phyloP scores from a whole-genome alignment of 2,113 vertebrate genomes.

The Dromaius novaehollandiae region DNA sequence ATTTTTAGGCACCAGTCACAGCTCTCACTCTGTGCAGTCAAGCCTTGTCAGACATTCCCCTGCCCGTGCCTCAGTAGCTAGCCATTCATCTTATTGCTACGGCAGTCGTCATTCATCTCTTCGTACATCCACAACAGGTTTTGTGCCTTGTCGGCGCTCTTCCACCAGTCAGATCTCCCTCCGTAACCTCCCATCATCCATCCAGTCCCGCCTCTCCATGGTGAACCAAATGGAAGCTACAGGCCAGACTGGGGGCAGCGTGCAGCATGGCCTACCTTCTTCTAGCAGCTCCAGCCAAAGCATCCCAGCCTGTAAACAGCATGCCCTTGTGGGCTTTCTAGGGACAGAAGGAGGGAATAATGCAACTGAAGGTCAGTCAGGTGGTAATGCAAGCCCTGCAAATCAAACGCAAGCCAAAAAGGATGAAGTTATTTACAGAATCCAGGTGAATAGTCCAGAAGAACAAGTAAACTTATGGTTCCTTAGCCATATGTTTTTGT shows the following conservation, averaged over 20 bases:
- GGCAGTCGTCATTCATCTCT: slow-evolving; percentile 95
- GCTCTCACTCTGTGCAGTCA: slow-evolving; percentile 93
- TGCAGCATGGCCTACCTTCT: slow-evolving; percentile 84
- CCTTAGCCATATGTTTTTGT: not conserved
- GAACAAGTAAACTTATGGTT: not conserved
- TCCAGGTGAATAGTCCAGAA: slow-evolving; percentile 84
- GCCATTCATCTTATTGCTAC: slow-evolving; percentile 96
- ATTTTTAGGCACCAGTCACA: slow-evolving; percentile 92
- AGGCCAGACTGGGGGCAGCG: slow-evolving; percentile 73
- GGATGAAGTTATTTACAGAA: slow-evolving; percentile 95
- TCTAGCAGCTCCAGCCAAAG: slow-evolving; percentile 95
- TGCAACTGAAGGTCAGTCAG: slow-evolving; percentile 76
- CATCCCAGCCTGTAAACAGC: slow-evolving; percentile 96
- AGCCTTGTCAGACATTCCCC: slow-evolving; percentile 94
- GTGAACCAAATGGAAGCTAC: slow-evolving; percentile 83
- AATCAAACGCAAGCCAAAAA: slow-evolving; percentile 85
- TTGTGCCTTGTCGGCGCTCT: slow-evolving; percentile 94
- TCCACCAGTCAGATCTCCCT: slow-evolving; percentile 97
- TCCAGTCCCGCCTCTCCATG: slow-evolving; percentile 93
- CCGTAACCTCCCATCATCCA: slow-evolving; percentile 91
- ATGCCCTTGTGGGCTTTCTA: slow-evolving; percentile 92
- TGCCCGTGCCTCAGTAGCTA: slow-evolving; percentile 92
- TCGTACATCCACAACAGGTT: slow-evolving; percentile 90
- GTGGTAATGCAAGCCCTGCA: slow-evolving; percentile 83
- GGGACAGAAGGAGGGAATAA: slow-evolving; percentile 84